Conservation (phyloP, 2,113 vertebrate species). For the Setophaga petechia region DNA sequence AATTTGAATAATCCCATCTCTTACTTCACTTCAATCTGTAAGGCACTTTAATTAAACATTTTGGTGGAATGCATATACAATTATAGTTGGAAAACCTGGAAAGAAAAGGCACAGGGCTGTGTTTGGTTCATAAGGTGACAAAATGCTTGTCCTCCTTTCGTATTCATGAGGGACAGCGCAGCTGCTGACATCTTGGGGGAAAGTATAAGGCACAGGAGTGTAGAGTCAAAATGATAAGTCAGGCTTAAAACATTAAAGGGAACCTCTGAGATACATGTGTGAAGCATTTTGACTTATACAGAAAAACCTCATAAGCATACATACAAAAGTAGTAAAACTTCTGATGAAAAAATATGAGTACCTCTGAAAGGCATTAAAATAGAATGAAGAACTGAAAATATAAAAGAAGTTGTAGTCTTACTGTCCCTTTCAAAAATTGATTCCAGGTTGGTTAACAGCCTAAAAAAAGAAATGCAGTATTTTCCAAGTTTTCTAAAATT, state of each 20-base stretch:
- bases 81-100: background rate
- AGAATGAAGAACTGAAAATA: background rate
- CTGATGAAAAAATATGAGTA: background rate
- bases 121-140: background rate
- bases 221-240: background rate
- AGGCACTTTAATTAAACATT: background rate
- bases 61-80: background rate
- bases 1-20: background rate
- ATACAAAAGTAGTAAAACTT: background rate
- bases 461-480: background rate
- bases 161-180: background rate
- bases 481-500: conserved; percentile 12
- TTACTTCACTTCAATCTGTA: background rate
- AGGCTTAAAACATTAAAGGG: background rate
- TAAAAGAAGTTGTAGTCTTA: background rate
- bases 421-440: background rate
- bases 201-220: background rate
- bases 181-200: background rate
- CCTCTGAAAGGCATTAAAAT: conserved; percentile 2
- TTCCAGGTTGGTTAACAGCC: background rate
- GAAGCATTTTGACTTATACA: background rate
- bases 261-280: background rate
- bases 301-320: background rate
- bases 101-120: background rate
- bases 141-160: background rate